Conservation (phyloP, 2,113 vertebrate species). For the Myotis yumanensis region DNA sequence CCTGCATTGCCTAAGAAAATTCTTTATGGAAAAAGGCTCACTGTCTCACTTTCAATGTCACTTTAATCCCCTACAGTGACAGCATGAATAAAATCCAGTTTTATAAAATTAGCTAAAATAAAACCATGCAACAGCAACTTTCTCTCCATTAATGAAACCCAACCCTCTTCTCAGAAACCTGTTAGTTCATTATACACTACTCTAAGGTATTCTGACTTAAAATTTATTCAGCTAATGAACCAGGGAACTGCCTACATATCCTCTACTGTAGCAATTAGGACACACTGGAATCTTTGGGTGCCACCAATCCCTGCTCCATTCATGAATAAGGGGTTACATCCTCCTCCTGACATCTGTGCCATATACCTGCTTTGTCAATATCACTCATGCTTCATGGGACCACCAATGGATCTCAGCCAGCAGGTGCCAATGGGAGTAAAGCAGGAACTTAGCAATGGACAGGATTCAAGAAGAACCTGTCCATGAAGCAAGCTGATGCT, state of each 20-base stretch:
- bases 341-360: neutral
- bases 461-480: neutral
- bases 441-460: neutral
- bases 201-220: slow-evolving; percentile 19
- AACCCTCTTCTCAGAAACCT: neutral
- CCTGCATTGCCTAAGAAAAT: neutral
- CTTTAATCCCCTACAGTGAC: neutral
- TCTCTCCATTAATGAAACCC: slow-evolving; percentile 31
- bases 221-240: neutral
- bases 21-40: neutral
- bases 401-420: neutral
- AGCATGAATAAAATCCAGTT: slow-evolving; percentile 39
- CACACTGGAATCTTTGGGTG: neutral
- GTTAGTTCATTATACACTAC: neutral
- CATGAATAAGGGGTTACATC: neutral
- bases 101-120: slow-evolving; percentile 65
- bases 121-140: slow-evolving; percentile 12
- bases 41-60: neutral
- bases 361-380: neutral
- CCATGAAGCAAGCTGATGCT: neutral
- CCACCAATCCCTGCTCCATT: neutral
- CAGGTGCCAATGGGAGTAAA: neutral
- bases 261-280: neutral
- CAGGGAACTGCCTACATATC: neutral
- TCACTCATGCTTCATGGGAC: neutral